phyloP scores from a whole-genome alignment of 2,797 vertebrate genomes.

The Acipenser transmontanus region DNA sequence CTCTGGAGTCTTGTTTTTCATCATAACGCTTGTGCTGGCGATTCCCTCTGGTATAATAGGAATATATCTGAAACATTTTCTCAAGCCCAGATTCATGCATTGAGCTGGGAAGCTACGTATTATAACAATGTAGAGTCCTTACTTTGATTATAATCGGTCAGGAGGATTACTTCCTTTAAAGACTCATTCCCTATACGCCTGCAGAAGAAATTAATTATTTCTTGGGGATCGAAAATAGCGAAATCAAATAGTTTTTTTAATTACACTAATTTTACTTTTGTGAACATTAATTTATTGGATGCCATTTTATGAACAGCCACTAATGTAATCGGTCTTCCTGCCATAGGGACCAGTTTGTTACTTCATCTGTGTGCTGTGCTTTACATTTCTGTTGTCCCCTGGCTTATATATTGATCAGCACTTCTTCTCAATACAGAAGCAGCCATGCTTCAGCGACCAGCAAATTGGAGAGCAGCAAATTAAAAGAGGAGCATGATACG shows the following conservation, averaged over 20 bases:
- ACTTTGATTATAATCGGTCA: neutral
- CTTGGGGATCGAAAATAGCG: neutral
- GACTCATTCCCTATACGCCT: neutral
- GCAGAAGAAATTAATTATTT: conserved; percentile 5
- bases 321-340: no score
- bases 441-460: neutral
- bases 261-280: neutral
- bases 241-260: neutral
- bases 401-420: neutral
- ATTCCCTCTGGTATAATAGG: conserved; percentile 3
- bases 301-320: no score
- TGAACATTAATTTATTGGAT: no score
- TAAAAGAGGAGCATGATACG: no score
- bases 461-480: neutral
- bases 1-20: neutral
- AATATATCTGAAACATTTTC: neutral
- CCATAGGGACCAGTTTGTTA: no score
- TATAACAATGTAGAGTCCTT: no score
- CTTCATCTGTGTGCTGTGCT: no score
- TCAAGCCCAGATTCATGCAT: neutral
- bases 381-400: neutral
- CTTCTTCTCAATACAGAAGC: neutral
- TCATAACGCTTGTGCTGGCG: neutral
- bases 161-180: neutral
- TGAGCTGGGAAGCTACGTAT: no score